Evolutionary conservation across 2,113 vertebrate species (phyloP).

Genomic region (Aegithalos caudatus): DNA sequence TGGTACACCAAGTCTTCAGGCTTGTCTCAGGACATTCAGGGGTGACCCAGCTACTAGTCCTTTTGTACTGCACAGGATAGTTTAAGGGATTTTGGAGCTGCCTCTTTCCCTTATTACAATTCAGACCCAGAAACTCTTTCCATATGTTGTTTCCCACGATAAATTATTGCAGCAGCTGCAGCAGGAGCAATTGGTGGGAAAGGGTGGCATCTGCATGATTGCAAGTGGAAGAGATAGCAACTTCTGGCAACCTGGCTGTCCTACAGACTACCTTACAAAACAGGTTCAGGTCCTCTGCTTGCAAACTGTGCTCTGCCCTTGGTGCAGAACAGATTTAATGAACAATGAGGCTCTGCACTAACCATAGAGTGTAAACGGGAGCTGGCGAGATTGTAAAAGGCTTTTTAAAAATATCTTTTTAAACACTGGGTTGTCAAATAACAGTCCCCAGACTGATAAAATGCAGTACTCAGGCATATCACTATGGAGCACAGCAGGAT

Average conservation of each 20-base stretch:
- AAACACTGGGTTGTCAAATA: constrained; percentile 14
- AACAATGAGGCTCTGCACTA: neutral
- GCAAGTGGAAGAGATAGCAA: neutral
- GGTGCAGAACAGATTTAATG: neutral
- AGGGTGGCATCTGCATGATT: neutral
- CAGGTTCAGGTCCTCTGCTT: neutral
- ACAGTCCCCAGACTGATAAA: constrained; percentile 19
- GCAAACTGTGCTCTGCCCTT: neutral
- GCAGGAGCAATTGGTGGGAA: neutral
- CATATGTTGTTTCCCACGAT: neutral
- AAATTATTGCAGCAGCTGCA: constrained; percentile 14
- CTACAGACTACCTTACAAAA: neutral
- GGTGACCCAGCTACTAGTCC: neutral
- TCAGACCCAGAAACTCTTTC: neutral
- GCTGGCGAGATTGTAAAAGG: neutral
- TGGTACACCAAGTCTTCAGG: neutral
- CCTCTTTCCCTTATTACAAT: neutral
- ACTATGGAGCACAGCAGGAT: neutral
- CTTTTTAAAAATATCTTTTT: neutral
- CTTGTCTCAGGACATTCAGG: neutral
- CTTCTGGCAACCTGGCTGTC: neutral
- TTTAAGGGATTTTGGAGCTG: neutral
- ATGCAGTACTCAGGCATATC: constrained; percentile 5
- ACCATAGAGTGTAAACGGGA: neutral
- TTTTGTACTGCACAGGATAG: neutral